Evolutionary conservation across 2,888 invertebrate species (phyloP).

Genomic region (Iphiclides podalirius): DNA sequence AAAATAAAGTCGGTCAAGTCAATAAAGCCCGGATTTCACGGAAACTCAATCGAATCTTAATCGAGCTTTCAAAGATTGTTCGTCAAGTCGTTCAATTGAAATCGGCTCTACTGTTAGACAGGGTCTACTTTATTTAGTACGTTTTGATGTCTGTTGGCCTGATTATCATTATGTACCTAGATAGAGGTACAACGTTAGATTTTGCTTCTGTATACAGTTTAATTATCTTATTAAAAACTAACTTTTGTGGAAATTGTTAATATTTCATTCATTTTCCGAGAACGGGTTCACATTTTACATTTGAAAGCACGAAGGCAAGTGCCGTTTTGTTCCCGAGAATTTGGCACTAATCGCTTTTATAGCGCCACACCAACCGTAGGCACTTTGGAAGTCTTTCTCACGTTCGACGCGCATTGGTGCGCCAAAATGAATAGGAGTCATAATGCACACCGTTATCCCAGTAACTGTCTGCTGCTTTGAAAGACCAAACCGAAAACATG

Average conservation of each 20-base stretch:
- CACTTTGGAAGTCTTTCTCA: no score
- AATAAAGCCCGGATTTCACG: conserved; percentile 20
- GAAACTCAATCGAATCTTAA: conserved; percentile 19
- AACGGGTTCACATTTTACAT: neutral
- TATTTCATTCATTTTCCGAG: no score
- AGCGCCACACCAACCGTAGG: no score
- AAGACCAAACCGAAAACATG: conserved; percentile 28
- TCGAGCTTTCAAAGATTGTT: conserved; percentile 19
- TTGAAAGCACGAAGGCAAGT: no score
- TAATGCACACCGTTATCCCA: conserved; percentile 33
- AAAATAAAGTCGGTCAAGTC: conserved; percentile 19
- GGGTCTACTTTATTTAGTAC: conserved; percentile 17
- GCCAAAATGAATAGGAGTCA: conserved; percentile 34
- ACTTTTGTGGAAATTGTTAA: no score
- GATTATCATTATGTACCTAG: neutral
- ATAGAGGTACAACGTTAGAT: no score
- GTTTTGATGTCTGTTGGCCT: conserved; percentile 5
- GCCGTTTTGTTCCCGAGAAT: no score
- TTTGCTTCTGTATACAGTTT: no score
- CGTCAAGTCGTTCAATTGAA: conserved; percentile 12
- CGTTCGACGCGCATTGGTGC: no score
- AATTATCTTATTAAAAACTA: no score
- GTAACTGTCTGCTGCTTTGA: conserved; percentile 37
- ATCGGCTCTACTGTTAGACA: conserved; percentile 16
- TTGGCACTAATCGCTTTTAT: no score